Conservation (phyloP, 2,797 vertebrate genomes). For the Sebastes oblongus region DNA sequence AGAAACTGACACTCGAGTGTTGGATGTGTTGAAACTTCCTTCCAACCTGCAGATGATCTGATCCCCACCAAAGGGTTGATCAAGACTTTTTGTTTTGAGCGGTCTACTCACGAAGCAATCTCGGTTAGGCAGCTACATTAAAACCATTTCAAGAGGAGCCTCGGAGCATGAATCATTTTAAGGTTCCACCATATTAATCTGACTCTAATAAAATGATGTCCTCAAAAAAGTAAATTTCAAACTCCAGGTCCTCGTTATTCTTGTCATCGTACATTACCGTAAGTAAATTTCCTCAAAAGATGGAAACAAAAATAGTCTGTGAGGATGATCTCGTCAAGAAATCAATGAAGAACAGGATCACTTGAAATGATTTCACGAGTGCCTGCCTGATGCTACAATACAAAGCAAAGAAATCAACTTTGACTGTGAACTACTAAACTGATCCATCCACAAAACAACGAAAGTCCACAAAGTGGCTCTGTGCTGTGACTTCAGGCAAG, state of each 20-base stretch:
- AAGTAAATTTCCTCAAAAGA: not conserved
- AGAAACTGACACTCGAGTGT: not conserved
- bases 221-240: not conserved
- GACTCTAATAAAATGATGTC: not conserved
- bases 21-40: not conserved
- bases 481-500: not conserved
- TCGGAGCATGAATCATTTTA: not conserved
- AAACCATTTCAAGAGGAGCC: not conserved
- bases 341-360: not conserved
- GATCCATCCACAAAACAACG: not conserved
- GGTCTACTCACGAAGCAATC: not conserved
- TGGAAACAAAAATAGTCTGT: not conserved
- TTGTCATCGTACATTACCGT: not conserved
- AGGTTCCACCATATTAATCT: not conserved
- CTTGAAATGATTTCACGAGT: not conserved
- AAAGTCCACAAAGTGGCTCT: not conserved
- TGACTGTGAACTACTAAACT: not conserved
- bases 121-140: not conserved
- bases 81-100: not conserved
- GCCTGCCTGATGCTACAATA: not conserved
- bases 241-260: not conserved
- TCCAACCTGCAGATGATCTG: not conserved
- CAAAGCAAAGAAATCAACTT: not conserved
- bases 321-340: not conserved
- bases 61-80: not conserved